phyloP scores from a whole-genome alignment of 2,888 invertebrate species.

The Lithophane socia region DNA sequence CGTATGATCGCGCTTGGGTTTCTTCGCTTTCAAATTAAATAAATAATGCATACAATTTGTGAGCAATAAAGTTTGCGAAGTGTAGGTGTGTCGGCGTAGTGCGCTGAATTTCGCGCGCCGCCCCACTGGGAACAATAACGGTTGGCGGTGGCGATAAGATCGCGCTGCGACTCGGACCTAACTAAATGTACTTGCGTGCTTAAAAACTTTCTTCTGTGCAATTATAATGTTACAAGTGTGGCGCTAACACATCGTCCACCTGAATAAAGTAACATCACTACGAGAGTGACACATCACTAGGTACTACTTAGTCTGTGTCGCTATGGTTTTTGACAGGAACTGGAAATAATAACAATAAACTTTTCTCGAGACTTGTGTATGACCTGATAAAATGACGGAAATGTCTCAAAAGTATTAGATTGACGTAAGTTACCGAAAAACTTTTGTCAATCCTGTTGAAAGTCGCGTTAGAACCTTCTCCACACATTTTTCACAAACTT shows the following conservation, averaged over 20 bases:
- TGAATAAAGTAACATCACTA: no score
- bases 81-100: conserved; percentile 81
- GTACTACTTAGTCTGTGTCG: no score
- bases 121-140: conserved; percentile 87
- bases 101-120: conserved; percentile 84
- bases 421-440: no score
- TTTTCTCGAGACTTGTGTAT: no score
- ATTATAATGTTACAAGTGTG: background rate
- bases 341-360: no score
- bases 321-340: no score
- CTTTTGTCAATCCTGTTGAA: background rate
- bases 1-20: conserved; percentile 85
- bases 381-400: background rate
- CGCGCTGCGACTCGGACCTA: conserved; percentile 57
- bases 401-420: no score
- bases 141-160: conserved; percentile 77
- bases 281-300: no score
- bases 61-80: conserved; percentile 87
- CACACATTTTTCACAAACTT: background rate
- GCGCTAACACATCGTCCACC: no score
- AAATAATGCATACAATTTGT: conserved; percentile 90
- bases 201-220: background rate
- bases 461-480: no score
- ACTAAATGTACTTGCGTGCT: background rate
- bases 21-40: conserved; percentile 90